These are phyloP conservation scores for Parnassius smintheus DNA, from an alignment of 2,888 invertebrate species.

Conservation along the genomic window DNA sequence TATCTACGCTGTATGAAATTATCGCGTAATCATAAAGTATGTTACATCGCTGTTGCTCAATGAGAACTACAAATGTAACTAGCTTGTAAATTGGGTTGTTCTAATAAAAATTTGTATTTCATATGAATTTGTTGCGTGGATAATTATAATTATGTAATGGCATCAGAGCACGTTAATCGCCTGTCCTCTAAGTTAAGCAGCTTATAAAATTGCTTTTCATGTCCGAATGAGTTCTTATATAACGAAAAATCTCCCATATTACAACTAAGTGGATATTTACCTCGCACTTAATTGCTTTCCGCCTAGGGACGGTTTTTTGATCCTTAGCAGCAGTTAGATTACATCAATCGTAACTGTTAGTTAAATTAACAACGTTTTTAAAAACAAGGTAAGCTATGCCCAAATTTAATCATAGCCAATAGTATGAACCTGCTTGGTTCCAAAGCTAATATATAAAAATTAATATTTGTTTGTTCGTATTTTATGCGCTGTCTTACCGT, in stretches of 20 bases:
- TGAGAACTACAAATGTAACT: background rate
- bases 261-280: slow-evolving; percentile 22
- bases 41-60: slow-evolving; percentile 1
- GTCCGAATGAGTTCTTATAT: slow-evolving; percentile 37
- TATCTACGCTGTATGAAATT: too few species aligned
- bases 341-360: too few species aligned
- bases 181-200: background rate
- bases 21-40: too few species aligned
- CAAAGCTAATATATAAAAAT: too few species aligned
- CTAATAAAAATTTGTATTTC: slow-evolving; percentile 29
- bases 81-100: slow-evolving; percentile 15
- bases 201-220: slow-evolving; percentile 31
- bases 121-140: slow-evolving; percentile 29
- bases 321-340: too few species aligned
- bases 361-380: too few species aligned
- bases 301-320: slow-evolving; percentile 2
- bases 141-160: slow-evolving; percentile 35
- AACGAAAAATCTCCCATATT: slow-evolving; percentile 47
- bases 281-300: slow-evolving; percentile 39
- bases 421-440: too few species aligned
- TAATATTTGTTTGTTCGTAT: too few species aligned
- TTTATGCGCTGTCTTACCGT: too few species aligned
- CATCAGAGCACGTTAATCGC: slow-evolving; percentile 26
- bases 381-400: too few species aligned
- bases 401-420: too few species aligned